phyloP scores from a whole-genome alignment of 2,797 vertebrate species.

The Enteromius paludinosus region DNA sequence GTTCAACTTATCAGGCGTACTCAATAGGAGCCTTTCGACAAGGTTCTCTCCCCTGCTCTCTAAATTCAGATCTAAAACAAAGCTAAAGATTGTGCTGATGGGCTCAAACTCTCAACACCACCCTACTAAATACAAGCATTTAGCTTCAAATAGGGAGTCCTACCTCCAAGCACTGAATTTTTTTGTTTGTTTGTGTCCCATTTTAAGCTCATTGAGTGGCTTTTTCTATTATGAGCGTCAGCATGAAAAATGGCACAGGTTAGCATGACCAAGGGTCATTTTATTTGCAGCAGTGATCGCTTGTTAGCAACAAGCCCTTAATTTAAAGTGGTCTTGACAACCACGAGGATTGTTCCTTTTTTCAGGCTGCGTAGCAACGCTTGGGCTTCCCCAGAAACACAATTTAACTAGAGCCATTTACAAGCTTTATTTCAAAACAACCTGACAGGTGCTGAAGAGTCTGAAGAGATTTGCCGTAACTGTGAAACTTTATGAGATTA shows the following conservation, averaged over 20 bases:
- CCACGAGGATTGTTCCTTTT: conserved; percentile 83
- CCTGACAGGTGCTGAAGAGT: conserved; percentile 83
- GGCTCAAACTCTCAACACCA: conserved; percentile 54
- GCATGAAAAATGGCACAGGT: conserved; percentile 69
- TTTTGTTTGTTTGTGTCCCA: conserved; percentile 45
- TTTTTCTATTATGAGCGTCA: conserved; percentile 64
- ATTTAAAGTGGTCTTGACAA: conserved; percentile 91
- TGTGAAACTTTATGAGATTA: conserved; percentile 84
- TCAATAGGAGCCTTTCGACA: conserved; percentile 89
- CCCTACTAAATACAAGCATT: conserved; percentile 59
- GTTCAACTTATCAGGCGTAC: conserved; percentile 86
- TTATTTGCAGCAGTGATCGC: conserved; percentile 72
- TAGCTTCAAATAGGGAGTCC: conserved; percentile 59
- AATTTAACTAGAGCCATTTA: conserved; percentile 85
- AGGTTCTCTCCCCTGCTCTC: conserved; percentile 86
- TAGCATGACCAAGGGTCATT: conserved; percentile 74
- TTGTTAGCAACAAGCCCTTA: conserved; percentile 74
- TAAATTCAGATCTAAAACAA: conserved; percentile 76
- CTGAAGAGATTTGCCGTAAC: conserved; percentile 73
- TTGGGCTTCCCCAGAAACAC: conserved; percentile 67
- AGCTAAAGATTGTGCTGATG: conserved; percentile 76
- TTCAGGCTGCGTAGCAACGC: conserved; percentile 64
- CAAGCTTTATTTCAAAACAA: conserved; percentile 84
- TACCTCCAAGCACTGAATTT: conserved; percentile 46
- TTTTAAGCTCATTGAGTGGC: conserved; percentile 61